Percentiles rank a stretch among this genome's conserved stretches.
Conservation (phyloP, 2,113 vertebrate genomes). For the Bungarus multicinctus region DNA sequence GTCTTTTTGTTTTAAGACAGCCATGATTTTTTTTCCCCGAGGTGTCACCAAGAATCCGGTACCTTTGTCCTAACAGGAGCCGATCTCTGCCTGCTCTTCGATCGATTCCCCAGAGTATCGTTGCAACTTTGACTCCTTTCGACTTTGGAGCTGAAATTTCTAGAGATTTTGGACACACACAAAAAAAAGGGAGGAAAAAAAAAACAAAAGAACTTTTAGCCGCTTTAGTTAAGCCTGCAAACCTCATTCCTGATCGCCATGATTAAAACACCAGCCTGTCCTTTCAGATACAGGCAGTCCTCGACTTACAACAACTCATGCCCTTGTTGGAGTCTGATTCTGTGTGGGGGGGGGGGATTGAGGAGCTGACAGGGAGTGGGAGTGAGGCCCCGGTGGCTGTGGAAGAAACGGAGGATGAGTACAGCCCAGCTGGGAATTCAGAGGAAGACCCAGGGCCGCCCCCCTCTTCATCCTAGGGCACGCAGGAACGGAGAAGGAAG, state of each 20-base stretch:
- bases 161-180: constrained; percentile 21
- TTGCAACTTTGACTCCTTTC: constrained; percentile 90
- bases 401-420: too few relatives aligned
- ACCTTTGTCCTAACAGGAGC: constrained; percentile 71
- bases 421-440: too few relatives aligned
- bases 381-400: too few relatives aligned
- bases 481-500: too few relatives aligned
- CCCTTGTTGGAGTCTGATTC: too few relatives aligned
- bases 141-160: constrained; percentile 71
- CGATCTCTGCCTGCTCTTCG: constrained; percentile 71
- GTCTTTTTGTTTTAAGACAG: neutral
- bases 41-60: neutral
- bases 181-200: neutral
- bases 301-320: too few relatives aligned
- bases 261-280: neutral
- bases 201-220: fast-evolving
- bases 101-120: constrained; percentile 77
- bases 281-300: neutral
- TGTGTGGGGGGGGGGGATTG: too few relatives aligned
- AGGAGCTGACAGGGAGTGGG: too few relatives aligned
- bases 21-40: too few relatives aligned
- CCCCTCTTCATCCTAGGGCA: too few relatives aligned
- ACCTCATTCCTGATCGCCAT: neutral
- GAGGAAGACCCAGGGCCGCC: too few relatives aligned
- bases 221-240: neutral